phyloP scores from a whole-genome alignment of 2,888 invertebrate genomes.

The Hermodice carunculata region DNA sequence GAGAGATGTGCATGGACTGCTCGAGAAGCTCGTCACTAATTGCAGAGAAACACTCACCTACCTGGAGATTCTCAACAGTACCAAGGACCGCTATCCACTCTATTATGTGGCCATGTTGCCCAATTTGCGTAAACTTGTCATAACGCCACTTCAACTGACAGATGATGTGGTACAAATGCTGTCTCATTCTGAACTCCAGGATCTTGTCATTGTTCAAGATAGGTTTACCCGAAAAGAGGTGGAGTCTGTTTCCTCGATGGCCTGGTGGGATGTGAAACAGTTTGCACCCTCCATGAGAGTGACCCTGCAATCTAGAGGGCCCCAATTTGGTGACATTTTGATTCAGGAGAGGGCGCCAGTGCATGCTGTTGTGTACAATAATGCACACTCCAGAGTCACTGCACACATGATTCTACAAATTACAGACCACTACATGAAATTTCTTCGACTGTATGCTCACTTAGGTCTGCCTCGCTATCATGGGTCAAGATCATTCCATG shows the following conservation, averaged over 20 bases:
- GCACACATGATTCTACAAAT: constrained; percentile 73
- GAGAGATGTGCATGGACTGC: constrained; percentile 77
- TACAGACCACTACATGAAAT: constrained; percentile 76
- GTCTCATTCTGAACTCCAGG: constrained; percentile 75
- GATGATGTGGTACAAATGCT: constrained; percentile 80
- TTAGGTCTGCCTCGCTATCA: constrained; percentile 78
- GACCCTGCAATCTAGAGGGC: constrained; percentile 78
- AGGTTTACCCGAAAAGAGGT: constrained; percentile 60
- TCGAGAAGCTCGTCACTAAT: constrained; percentile 77
- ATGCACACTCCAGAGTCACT: constrained; percentile 75
- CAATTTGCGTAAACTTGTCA: constrained; percentile 76
- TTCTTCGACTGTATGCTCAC: constrained; percentile 78
- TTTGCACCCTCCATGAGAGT: constrained; percentile 78
- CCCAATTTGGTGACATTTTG: constrained; percentile 71
- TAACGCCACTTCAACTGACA: constrained; percentile 78
- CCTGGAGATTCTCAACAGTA: constrained; percentile 81
- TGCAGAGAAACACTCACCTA: constrained; percentile 77
- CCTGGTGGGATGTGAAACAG: constrained; percentile 73
- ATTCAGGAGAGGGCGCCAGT: constrained; percentile 82
- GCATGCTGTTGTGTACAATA: constrained; percentile 76
- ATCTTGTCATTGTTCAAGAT: constrained; percentile 83
- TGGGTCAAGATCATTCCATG: constrained; percentile 78
- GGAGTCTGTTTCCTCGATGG: constrained; percentile 56
- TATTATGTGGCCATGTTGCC: constrained; percentile 83
- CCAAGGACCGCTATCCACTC: constrained; percentile 78